Evolutionary conservation across 2,797 vertebrate genomes (phyloP).

Genomic region (Hozukius guyotensis): DNA sequence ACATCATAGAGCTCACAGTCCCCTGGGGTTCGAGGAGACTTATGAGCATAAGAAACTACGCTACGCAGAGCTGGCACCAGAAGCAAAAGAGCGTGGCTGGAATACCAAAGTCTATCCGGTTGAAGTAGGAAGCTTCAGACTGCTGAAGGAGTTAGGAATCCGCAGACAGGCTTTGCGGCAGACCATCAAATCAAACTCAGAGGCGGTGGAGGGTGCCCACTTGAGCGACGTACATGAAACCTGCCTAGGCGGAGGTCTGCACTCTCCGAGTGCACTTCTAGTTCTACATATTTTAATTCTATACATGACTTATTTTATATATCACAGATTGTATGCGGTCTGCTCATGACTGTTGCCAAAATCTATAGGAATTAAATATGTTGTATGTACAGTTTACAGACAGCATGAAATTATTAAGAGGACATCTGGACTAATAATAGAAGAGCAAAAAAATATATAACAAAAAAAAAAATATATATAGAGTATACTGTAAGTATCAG

Average conservation of each 20-base stretch:
- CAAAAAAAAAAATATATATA: no score
- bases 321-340: not conserved
- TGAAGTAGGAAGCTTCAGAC: not conserved
- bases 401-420: not conserved
- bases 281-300: not conserved
- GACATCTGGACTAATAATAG: not conserved
- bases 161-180: not conserved
- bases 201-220: not conserved
- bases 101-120: not conserved
- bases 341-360: not conserved
- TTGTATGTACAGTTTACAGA: not conserved
- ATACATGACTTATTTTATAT: not conserved
- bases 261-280: no score
- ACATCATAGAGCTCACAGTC: no score
- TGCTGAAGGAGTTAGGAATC: not conserved
- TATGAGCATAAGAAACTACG: no score
- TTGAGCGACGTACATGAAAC: not conserved
- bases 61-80: not conserved
- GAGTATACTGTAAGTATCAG: no score
- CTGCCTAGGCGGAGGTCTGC: no score
- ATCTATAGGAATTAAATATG: not conserved
- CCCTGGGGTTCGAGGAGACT: no score
- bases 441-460: no score
- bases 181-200: not conserved
- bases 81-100: not conserved